A percentile compares a stretch with the other conserved stretches of the same genome.
These are phyloP conservation scores for Maniola hyperantus DNA, from an alignment of 2,888 invertebrate species.

Conservation along the genomic window DNA sequence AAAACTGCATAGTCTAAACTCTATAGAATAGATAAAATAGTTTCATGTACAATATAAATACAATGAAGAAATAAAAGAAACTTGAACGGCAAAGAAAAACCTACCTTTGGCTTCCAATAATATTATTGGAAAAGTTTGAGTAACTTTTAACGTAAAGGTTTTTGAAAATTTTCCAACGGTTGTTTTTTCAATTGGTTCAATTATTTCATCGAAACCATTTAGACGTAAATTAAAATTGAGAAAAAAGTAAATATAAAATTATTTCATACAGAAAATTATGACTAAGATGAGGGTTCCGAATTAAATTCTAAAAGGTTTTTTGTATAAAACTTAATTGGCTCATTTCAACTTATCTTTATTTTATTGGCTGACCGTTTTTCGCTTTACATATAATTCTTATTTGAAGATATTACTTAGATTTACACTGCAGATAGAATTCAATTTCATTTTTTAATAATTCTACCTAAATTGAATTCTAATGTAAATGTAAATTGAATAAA, in stretches of 20 bases:
- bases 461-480: neutral
- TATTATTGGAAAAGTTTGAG: conserved; percentile 15
- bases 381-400: neutral
- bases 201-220: neutral
- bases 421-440: neutral
- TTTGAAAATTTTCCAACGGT: neutral
- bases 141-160: neutral
- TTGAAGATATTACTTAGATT: neutral
- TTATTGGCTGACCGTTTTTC: neutral
- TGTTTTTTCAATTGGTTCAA: conserved; percentile 7
- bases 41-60: neutral
- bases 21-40: neutral
- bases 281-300: neutral
- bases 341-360: conserved; percentile 1
- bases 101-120: conserved; percentile 3
- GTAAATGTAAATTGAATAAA: no score
- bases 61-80: neutral
- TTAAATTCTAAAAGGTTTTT: neutral
- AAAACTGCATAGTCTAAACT: neutral
- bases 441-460: neutral
- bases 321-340: neutral
- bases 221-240: conserved; percentile 4
- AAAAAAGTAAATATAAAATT: neutral
- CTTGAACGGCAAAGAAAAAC: neutral
- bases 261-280: neutral